Evolutionary conservation across 2,888 invertebrate genomes (phyloP), one percentile per base, ranked within the genome.

Genomic region (Petrolisthes cinctipes): DNA sequence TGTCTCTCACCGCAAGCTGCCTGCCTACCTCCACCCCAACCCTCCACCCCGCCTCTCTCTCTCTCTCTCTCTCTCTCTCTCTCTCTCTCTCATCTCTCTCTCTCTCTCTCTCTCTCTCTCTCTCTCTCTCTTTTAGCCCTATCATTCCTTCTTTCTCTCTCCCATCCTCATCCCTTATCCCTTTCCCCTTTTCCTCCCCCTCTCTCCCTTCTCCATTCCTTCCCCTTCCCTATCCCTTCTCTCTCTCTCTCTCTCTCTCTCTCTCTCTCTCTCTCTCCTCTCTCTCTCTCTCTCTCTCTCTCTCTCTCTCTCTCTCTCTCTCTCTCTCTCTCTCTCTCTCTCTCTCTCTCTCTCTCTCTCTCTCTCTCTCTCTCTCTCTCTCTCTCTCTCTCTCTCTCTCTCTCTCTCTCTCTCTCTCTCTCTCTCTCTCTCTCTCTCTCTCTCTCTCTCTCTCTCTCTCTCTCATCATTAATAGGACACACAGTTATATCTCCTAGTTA

Each of bases 1-100:
- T 75, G 73, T 73, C 81, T 76, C 80, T 54, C 56, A 80, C 85
- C 80, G 23, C 84, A 85, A 71, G 57, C 79, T 80, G 37, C 80
- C 57, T 23, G 7, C 75, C 73, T 66, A n/a, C 54, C 73, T 66
- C 37, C 23, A 7, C 73, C 83, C 57, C 54, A 0, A 37, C 37
- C 37, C 37, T 37, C 37, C 37, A 37, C 37, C 37, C 78, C 37
- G 5, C 57, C 61, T 5, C 78, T 23, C 54, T 75, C 57, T 66
- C 23, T 53, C 23, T 7, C 20, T 7, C 56, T 14, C 6, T 11
- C 54, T 20, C 54, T 4, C 23, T n/a, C 79, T 54, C 79, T 4
- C 20, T 54, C 14, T 68, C 51, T n/a, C n/a, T n/a, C n/a, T 82
- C 68, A n/a, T 82, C 54, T 7, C 23, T 11, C 7, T 68, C 82